A percentile compares a stretch with the other conserved stretches of the same genome.
These are phyloP conservation scores for Rallus limicola DNA, from an alignment of 2,113 vertebrate species.

Conservation along the genomic window DNA sequence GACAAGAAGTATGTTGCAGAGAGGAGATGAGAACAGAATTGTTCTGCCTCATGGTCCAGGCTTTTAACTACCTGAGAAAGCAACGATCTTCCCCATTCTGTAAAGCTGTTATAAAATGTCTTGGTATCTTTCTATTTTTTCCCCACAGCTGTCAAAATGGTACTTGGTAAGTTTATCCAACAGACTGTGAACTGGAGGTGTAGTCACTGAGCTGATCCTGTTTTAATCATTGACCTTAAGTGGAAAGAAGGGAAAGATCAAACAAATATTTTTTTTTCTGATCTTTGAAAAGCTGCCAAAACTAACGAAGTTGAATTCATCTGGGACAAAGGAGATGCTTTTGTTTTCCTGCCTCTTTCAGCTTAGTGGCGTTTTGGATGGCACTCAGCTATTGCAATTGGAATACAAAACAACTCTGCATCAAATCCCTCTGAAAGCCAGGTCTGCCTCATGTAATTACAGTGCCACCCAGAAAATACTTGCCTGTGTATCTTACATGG, in stretches of 20 bases:
- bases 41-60: not conserved
- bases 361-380: not conserved
- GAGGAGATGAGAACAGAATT: not conserved
- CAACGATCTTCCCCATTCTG: not conserved
- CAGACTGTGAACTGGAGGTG: constrained; percentile 7
- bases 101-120: not conserved
- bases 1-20: not conserved
- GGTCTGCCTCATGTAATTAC: not conserved
- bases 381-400: not conserved
- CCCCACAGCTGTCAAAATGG: constrained; percentile 21
- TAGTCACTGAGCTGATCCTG: not conserved
- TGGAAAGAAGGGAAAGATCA: constrained; percentile 32
- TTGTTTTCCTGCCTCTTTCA: constrained; percentile 42
- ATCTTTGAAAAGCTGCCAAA: constrained; percentile 54
- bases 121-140: not conserved
- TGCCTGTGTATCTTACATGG: not conserved
- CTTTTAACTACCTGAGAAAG: constrained; percentile 12
- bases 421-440: not conserved
- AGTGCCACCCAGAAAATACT: not conserved
- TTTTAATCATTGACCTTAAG: constrained; percentile 59
- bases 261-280: not conserved
- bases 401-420: constrained; percentile 15
- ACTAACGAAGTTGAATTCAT: constrained; percentile 1
- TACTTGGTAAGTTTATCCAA: constrained; percentile 9
- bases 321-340: constrained; percentile 22